Percentiles rank a stretch among this genome's conserved stretches.
Conservation (phyloP, 2,797 vertebrate species). For the Chrysocyon brachyurus region DNA sequence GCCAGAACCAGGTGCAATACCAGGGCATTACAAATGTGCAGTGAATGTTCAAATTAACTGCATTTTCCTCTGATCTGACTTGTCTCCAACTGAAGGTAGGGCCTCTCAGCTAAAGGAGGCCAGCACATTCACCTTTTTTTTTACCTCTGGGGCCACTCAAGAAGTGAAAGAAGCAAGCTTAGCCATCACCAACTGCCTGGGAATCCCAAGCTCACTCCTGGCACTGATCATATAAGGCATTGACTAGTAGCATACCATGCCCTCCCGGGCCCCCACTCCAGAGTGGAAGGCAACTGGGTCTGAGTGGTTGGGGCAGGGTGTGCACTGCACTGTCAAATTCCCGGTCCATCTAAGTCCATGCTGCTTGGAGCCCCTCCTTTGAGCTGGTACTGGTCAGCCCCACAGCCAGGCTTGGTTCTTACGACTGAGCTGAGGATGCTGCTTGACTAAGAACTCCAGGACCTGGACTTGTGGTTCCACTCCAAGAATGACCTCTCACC, state of each 20-base stretch:
- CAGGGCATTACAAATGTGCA: rapidly evolving
- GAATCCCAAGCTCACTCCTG: background rate
- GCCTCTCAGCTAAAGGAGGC: background rate
- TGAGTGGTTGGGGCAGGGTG: no score
- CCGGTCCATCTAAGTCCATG: background rate
- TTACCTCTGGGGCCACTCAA: rapidly evolving
- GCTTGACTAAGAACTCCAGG: background rate
- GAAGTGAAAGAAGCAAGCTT: rapidly evolving
- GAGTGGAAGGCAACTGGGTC: rapidly evolving
- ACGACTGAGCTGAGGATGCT: no score
- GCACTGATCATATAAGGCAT: no score
- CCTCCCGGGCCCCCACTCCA: background rate
- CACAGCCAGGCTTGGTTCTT: background rate
- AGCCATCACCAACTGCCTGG: no score
- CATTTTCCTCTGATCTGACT: background rate
- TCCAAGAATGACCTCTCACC: background rate
- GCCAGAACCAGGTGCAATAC: background rate
- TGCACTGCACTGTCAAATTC: no score
- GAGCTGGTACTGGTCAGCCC: background rate
- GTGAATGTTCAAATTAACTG: rapidly evolving
- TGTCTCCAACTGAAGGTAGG: background rate
- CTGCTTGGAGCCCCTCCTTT: no score
- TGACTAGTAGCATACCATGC: rapidly evolving
- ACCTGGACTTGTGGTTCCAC: background rate
- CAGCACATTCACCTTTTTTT: rapidly evolving